Conservation (phyloP, 2,797 vertebrate genomes). For the Danio jaintianensis region DNA sequence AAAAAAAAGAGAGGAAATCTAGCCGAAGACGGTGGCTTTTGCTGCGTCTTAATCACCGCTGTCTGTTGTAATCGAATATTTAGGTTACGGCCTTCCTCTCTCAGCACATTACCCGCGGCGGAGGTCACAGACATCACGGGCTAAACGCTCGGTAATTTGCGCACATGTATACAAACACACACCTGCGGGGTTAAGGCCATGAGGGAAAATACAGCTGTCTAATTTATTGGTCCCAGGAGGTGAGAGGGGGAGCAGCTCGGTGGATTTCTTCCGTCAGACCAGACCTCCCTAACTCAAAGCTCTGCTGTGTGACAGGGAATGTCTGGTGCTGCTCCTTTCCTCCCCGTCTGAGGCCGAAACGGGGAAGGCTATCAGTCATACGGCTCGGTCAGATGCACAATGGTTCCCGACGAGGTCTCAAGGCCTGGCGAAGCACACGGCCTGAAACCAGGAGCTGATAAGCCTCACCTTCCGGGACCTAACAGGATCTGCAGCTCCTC, state of each 20-base stretch:
- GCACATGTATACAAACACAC: conserved; percentile 84
- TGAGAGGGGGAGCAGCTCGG: conserved; percentile 74
- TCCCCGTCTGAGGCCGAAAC: conserved; percentile 67
- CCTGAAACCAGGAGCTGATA: conserved; percentile 79
- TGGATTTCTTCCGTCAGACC: conserved; percentile 73
- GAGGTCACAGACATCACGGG: conserved; percentile 80
- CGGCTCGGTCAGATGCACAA: conserved; percentile 80
- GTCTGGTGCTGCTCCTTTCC: conserved; percentile 72
- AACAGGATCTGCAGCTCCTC: conserved; percentile 67
- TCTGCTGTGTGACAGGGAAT: conserved; percentile 57
- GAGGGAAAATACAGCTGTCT: conserved; percentile 79
- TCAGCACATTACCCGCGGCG: conserved; percentile 76
- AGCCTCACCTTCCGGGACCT: conserved; percentile 81
- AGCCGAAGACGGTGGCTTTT: conserved; percentile 54
- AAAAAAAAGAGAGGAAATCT: conserved; percentile 60
- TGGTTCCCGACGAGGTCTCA: conserved; percentile 73
- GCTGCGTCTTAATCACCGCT: conserved; percentile 69
- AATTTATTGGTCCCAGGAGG: conserved; percentile 82
- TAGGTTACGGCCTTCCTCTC: conserved; percentile 79
- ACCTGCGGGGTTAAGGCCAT: conserved; percentile 81
- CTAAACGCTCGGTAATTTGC: conserved; percentile 74
- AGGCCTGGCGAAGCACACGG: conserved; percentile 71
- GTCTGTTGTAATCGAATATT: conserved; percentile 73
- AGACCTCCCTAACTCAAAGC: conserved; percentile 58
- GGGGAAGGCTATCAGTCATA: conserved; percentile 82